Evolutionary conservation across 2,113 vertebrate species (phyloP), one percentile per base, ranked within the genome.

Genomic region (Phalacrocorax aristotelis): DNA sequence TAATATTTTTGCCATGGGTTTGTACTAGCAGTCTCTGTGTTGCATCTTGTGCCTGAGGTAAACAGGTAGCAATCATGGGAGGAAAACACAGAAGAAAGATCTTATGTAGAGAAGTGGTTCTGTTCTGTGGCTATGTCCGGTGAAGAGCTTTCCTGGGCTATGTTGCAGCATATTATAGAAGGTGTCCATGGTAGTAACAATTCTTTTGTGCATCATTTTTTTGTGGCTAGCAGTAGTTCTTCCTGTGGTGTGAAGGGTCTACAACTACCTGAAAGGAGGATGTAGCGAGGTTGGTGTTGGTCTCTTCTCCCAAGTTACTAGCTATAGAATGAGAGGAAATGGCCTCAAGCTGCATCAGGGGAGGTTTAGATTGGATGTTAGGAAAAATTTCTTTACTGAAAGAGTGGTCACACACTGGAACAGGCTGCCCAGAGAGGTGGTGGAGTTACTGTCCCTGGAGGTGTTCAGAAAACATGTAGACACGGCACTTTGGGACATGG

Each of bases 101-200:
- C n/a, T 74, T 70, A 14, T 1, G 0, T 18, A 54, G 22, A 68
- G 21, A 29, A 76, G 25, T 0, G 0, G 6, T 64, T 92, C 52
- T 79, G 27, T 81, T 76, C 54, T 48, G 29, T 51, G 36, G 40
- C 32, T 46, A 20, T 30, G 27, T 46, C 21, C 52, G 46, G 9
- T 72, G 62, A 83, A 80, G 69, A 48, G 26, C 54, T 91, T 91
- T 70, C 22, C 34, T n/a, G 21, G 15, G 11, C 75, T 71, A 10
- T 60, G 25, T 22, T 83, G 20, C 3, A 11, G 38, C 25, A 83
- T 65, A 25, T 60, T 75, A 38, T 8, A 76, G 71, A 62, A 89
- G 61, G 7, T 68, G 25, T 78, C 42, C 21, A 7, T 7, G 2
- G 15, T 12, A 61, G 32, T 80, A 77, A 62, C 30, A 85, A 19